These are phyloP conservation scores for Neopipo cinnamomea DNA, from an alignment of 2,113 vertebrate species.

Conservation along the genomic window DNA sequence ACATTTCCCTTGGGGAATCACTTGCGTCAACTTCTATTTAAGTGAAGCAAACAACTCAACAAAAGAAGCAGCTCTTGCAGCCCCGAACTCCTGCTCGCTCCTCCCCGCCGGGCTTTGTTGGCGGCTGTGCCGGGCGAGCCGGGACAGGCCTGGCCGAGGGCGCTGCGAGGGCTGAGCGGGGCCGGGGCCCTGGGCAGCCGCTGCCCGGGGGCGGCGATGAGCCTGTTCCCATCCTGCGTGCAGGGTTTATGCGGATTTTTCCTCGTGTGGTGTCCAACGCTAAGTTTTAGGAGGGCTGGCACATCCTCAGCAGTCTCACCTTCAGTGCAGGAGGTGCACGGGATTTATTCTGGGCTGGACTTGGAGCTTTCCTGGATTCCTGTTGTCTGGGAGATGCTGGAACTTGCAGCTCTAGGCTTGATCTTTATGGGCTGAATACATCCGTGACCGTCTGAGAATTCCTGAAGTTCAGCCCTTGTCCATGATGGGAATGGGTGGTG, in stretches of 20 bases:
- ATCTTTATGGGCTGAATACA: not conserved
- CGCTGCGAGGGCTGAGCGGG: accelerated
- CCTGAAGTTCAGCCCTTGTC: not conserved
- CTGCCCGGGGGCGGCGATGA: not conserved
- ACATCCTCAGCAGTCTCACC: not conserved
- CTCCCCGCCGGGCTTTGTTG: not conserved
- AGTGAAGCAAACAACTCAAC: not conserved
- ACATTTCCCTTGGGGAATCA: not conserved
- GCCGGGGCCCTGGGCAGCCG: not conserved
- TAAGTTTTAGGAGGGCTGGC: not conserved
- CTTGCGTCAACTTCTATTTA: not conserved
- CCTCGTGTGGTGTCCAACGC: accelerated
- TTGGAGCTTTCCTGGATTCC: not conserved
- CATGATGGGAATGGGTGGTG: accelerated
- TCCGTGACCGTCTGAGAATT: accelerated
- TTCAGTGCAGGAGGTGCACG: not conserved
- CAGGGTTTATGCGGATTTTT: not conserved
- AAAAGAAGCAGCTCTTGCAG: not conserved
- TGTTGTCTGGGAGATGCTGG: not conserved
- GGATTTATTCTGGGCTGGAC: not conserved
- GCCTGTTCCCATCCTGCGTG: not conserved
- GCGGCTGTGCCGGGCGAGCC: not conserved
- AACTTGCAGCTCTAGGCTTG: accelerated
- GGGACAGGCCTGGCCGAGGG: not conserved
- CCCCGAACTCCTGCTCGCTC: not conserved